Evolutionary conservation across 2,797 vertebrate species (phyloP).

Genomic region (Labeo calbasu): DNA sequence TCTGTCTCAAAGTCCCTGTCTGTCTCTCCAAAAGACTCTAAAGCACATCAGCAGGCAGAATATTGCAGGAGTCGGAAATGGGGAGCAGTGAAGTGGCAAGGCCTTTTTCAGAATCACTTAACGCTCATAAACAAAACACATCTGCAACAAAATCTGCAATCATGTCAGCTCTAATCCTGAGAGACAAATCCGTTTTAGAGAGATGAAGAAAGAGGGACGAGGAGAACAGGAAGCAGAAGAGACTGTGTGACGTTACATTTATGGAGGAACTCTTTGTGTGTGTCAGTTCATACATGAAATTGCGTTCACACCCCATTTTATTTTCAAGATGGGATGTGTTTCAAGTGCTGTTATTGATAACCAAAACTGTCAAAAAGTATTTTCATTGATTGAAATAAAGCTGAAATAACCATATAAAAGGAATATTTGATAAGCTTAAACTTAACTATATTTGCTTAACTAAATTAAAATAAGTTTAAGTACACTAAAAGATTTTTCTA

Average conservation of each 20-base stretch:
- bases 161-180: constrained; percentile 51
- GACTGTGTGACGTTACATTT: background rate
- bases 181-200: constrained; percentile 35
- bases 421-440: background rate
- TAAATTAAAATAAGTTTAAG: too few species aligned
- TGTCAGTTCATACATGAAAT: constrained; percentile 5
- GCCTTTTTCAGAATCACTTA: constrained; percentile 65
- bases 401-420: too few species aligned
- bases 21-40: constrained; percentile 33
- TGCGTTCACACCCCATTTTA: background rate
- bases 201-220: constrained; percentile 7
- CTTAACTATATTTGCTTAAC: background rate
- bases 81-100: constrained; percentile 34
- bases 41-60: constrained; percentile 36
- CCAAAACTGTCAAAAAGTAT: background rate
- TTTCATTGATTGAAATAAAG: background rate
- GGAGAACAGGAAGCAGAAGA: constrained; percentile 10
- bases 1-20: constrained; percentile 49
- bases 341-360: background rate
- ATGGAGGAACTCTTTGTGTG: constrained; percentile 20
- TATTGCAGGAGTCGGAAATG: constrained; percentile 37
- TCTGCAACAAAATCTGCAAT: constrained; percentile 61
- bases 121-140: constrained; percentile 64
- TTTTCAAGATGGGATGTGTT: background rate
- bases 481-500: too few species aligned